phyloP scores from a whole-genome alignment of 2,888 invertebrate genomes.

The Baronia brevicornis region DNA sequence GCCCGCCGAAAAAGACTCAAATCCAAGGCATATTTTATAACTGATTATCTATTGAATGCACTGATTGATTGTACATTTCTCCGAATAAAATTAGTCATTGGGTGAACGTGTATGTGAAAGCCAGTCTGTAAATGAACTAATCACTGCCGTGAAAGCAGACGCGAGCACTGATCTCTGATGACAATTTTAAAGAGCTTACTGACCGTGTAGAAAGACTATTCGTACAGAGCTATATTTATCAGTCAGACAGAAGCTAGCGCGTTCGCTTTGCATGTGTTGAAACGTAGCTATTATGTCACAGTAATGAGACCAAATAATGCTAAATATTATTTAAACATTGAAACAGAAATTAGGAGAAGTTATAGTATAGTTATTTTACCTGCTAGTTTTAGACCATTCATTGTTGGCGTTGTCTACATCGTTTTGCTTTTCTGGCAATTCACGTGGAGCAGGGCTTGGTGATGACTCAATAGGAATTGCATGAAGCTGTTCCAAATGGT shows the following conservation, averaged over 20 bases:
- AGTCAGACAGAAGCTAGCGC: conserved; percentile 61
- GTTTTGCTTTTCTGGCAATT: conserved; percentile 34
- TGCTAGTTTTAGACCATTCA: conserved; percentile 70
- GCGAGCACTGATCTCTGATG: conserved; percentile 71
- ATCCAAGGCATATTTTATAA: conserved; percentile 42
- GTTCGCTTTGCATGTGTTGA: conserved; percentile 66
- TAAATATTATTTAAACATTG: conserved; percentile 13
- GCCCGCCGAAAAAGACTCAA: conserved; percentile 32
- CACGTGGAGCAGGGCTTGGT: conserved; percentile 57
- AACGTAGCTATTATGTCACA: conserved; percentile 59
- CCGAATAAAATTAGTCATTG: conserved; percentile 43
- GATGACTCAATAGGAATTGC: conserved; percentile 57
- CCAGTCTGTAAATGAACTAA: conserved; percentile 60
- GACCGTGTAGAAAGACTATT: conserved; percentile 65
- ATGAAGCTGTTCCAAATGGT: conserved; percentile 38
- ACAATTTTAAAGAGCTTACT: conserved; percentile 71
- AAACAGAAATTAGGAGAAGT: conserved; percentile 15
- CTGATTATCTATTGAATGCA: conserved; percentile 31
- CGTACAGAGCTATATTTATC: conserved; percentile 66
- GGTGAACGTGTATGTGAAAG: conserved; percentile 47
- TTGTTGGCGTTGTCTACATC: conserved; percentile 38
- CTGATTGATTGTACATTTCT: conserved; percentile 30
- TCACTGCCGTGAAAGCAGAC: conserved; percentile 64
- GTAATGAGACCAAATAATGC: conserved; percentile 30
- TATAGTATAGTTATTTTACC: conserved; percentile 38